Percentiles rank a stretch among this genome's conserved stretches.
Conservation (phyloP, 2,888 invertebrate species). For the Tachina grossa region DNA sequence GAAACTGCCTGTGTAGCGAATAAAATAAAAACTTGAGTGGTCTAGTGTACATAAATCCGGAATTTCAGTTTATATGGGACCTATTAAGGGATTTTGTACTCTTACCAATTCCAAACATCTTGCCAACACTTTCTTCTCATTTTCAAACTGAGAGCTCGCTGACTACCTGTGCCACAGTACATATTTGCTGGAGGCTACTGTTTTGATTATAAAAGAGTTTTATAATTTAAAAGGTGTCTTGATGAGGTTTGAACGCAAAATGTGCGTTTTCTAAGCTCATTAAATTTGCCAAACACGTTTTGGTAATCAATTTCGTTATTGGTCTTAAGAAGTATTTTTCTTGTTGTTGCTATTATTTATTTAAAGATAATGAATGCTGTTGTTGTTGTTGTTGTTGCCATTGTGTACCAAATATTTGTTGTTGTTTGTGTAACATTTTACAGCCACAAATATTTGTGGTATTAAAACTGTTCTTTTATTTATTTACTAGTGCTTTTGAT, state of each 20-base stretch:
- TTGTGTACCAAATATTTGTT: constrained; percentile 62
- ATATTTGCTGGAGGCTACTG: background rate
- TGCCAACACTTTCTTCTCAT: no score
- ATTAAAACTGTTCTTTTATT: constrained; percentile 51
- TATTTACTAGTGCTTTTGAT: constrained; percentile 42
- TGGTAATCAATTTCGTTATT: constrained; percentile 68
- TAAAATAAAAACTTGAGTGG: no score
- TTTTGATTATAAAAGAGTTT: constrained; percentile 1
- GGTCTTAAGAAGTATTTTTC: constrained; percentile 48
- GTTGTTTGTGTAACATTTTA: constrained; percentile 61
- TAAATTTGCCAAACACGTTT: constrained; percentile 72
- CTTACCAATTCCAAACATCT: no score
- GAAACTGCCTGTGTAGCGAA: no score
- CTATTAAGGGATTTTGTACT: no score
- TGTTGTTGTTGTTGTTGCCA: constrained; percentile 48
- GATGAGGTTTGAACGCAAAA: constrained; percentile 60
- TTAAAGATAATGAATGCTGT: constrained; percentile 1
- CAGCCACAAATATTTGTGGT: constrained; percentile 57
- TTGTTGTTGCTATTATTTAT: constrained; percentile 6
- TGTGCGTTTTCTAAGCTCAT: constrained; percentile 69
- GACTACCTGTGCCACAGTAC: background rate
- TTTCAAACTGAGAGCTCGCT: background rate
- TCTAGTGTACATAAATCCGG: no score
- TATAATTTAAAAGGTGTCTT: constrained; percentile 51
- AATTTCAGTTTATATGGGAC: no score